Evolutionary conservation across 2,113 vertebrate species (phyloP).

Genomic region (Aspidoscelis tigris): DNA sequence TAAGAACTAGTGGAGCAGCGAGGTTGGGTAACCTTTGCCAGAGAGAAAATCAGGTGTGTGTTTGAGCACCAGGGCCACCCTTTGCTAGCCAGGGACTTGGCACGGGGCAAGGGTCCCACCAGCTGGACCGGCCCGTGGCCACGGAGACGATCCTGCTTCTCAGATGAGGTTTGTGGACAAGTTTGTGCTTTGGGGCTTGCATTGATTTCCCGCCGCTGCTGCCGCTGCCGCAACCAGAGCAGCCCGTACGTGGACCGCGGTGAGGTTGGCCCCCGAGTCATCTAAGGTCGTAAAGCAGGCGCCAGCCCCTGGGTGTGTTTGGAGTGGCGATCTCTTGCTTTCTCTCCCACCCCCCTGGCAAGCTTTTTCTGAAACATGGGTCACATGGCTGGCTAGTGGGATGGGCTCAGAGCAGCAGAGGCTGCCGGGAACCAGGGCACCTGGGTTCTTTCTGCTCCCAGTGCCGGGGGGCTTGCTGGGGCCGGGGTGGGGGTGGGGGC

Average conservation of each 20-base stretch:
- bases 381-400: constrained; percentile 25
- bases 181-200: background rate
- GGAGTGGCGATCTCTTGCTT: background rate
- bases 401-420: background rate
- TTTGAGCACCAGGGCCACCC: no score
- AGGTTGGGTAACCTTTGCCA: no score
- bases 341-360: background rate
- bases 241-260: fast-evolving
- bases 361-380: background rate
- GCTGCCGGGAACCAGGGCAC: background rate
- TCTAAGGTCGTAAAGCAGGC: background rate
- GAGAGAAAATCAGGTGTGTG: no score
- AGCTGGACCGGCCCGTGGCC: background rate
- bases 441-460: background rate
- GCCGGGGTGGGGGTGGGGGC: background rate
- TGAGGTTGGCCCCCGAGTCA: background rate
- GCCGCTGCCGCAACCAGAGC: background rate
- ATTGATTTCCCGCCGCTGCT: background rate
- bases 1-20: no score
- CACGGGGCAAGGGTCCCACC: background rate
- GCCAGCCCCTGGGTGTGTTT: background rate
- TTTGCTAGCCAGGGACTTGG: background rate
- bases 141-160: background rate
- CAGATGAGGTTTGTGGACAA: no score
- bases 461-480: no score